Evolutionary conservation across 2,113 vertebrate genomes (phyloP).

Genomic region (Mirounga angustirostris): DNA sequence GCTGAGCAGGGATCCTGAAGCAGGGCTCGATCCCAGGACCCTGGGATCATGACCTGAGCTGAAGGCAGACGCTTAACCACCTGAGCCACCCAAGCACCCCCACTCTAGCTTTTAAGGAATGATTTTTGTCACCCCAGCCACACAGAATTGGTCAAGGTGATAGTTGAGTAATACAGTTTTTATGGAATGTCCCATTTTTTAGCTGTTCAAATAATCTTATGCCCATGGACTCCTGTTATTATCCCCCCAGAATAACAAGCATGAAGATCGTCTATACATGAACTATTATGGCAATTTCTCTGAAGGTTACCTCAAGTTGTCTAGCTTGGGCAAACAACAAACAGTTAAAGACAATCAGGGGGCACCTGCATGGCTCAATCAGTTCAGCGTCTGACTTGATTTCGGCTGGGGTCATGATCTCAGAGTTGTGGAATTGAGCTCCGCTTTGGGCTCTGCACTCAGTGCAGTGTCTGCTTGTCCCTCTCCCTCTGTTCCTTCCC

Average conservation of each 20-base stretch:
- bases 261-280: background rate
- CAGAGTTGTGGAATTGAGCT: background rate
- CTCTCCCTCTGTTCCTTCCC: background rate
- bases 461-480: background rate
- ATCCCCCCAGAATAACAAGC: background rate
- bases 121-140: background rate
- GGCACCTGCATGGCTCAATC: background rate
- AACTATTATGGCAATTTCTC: background rate
- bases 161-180: background rate
- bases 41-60: too few relatives aligned
- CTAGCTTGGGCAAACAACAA: background rate
- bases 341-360: background rate
- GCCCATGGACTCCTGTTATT: background rate
- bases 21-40: too few relatives aligned
- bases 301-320: background rate
- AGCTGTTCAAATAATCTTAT: background rate
- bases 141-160: background rate
- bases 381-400: background rate
- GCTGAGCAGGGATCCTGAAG: too few relatives aligned
- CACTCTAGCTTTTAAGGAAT: background rate
- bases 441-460: background rate
- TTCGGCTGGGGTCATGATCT: background rate
- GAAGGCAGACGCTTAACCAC: too few relatives aligned
- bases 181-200: background rate
- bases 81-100: too few relatives aligned